Evolutionary conservation across 2,888 invertebrate genomes (phyloP).

Genomic region (Coelopa pilipes): DNA sequence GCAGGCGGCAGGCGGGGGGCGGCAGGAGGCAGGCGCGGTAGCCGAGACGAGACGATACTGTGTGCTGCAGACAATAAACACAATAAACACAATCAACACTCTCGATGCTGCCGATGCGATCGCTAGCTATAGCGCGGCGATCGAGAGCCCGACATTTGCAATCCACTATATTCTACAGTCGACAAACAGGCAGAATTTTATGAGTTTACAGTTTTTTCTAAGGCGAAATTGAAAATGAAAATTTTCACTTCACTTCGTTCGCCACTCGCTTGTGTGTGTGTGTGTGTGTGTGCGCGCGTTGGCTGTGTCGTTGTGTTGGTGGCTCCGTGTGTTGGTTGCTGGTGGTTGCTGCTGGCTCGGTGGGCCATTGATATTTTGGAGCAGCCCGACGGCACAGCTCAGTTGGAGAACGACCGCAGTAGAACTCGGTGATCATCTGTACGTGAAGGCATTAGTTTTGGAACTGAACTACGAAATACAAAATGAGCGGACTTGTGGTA

Average conservation of each 20-base stretch:
- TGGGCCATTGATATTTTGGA: conserved; percentile 44
- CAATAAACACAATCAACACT: neutral
- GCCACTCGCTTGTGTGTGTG: conserved; percentile 8
- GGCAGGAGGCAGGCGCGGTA: neutral
- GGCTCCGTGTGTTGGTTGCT: conserved; percentile 20
- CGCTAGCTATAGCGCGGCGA: conserved; percentile 1
- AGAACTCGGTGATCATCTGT: conserved; percentile 31
- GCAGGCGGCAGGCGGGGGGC: too few relatives aligned
- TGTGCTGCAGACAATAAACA: conserved; percentile 34
- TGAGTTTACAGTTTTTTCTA: conserved; percentile 59
- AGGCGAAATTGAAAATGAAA: conserved; percentile 36
- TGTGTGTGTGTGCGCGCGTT: conserved; percentile 17
- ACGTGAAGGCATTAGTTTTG: conserved; percentile 9
- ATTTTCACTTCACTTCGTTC: conserved; percentile 29
- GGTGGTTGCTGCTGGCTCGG: conserved; percentile 12
- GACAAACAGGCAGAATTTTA: conserved; percentile 34
- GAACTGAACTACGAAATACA: conserved; percentile 33
- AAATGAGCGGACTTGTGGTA: conserved; percentile 53
- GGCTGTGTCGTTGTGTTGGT: neutral
- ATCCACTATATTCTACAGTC: conserved; percentile 42
- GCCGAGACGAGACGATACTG: neutral
- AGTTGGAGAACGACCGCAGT: conserved; percentile 48
- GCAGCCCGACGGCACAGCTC: conserved; percentile 32
- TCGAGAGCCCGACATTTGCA: conserved; percentile 38
- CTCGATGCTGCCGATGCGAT: neutral